Evolutionary conservation across 1,140 invertebrate genomes (phyloP), one percentile per base, ranked within the genome.

Genomic region (Contarinia nasturtii): DNA sequence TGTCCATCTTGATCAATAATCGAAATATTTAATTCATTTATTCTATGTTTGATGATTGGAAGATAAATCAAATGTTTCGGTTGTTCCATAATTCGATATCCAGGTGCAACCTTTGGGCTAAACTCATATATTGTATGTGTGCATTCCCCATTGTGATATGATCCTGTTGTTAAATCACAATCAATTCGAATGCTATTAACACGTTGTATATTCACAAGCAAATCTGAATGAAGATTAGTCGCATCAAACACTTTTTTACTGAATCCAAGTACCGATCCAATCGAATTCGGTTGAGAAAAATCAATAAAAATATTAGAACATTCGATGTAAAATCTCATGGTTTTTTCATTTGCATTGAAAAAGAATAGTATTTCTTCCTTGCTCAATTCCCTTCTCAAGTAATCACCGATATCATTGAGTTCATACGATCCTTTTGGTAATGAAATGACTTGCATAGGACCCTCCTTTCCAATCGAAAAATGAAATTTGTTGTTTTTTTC

Each of bases 381-480:
- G 7, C 18, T 4, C 18, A 43, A 43, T 7, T 20, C 41, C 7
- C 12, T 20, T 19, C 18, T n/a, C 11, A 43, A 11, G 18, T 19
- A 19, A 4, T 18, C 4, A 43, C n/a, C 17, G 33, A 60, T 61
- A 50, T 63, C 53, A 33, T 50, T 37, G 41, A 63, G 50, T 53
- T 62, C 60, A 54, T 62, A 63, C 22, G 56, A 55, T 15, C 59
- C 58, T 20, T 52, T 54, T 8, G 58, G 58, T 47, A 63, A 57
- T 38, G 44, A 45, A 44, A 64, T 56, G 21, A 49, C 47, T 41
- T 57, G 27, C 27, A 27, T 27, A 5, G 27, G 27, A 5, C 10
- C 27, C 3, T 27, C 10, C 10, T 3, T 10, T 5, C 27, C 27
- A 10, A 10, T 27, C 10, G 27, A 27, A 27, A 27, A 27, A 48